Evolutionary conservation across 35 echinoderm and acorn worm species (phyloP).

Genomic region (Holothuria glaberrima): DNA sequence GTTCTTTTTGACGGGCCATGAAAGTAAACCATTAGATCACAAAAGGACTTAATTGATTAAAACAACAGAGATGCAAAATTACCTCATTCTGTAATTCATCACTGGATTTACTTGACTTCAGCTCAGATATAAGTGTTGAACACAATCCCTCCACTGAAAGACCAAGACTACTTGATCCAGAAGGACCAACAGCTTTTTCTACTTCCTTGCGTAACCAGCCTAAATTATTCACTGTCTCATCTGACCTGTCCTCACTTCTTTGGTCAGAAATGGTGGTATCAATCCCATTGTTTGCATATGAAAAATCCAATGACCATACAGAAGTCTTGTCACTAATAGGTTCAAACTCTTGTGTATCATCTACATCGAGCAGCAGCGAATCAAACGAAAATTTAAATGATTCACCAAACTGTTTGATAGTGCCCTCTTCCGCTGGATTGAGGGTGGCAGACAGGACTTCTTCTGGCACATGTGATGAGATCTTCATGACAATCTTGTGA

Average conservation of each 20-base stretch:
- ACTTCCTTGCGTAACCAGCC: conserved; percentile 80
- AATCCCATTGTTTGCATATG: not conserved
- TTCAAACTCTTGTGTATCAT: not conserved
- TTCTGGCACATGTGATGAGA: conserved; percentile 68
- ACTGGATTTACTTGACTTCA: conserved; percentile 79
- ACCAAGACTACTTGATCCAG: conserved; percentile 52
- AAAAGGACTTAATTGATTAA: no score
- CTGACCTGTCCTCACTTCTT: not conserved
- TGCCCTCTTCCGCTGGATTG: not conserved
- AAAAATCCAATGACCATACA: conserved; percentile 43
- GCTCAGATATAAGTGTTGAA: conserved; percentile 67
- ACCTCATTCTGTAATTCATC: conserved; percentile 98
- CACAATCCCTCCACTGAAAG: conserved; percentile 78
- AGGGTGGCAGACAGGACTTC: conserved; percentile 26
- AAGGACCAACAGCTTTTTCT: conserved; percentile 46
- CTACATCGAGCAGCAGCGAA: conserved; percentile 10
- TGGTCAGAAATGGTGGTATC: not conserved
- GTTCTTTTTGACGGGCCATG: no score
- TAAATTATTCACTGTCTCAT: conserved; percentile 22
- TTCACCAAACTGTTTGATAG: conserved; percentile 70
- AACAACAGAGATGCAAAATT: no score
- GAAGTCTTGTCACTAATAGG: not conserved
- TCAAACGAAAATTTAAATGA: conserved; percentile 73
- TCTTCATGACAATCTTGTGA: conserved; percentile 20
- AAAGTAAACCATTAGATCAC: no score